Base-by-base conservation (phyloP, 2,888 invertebrate species). In the Phyto melanocephala region DNA sequence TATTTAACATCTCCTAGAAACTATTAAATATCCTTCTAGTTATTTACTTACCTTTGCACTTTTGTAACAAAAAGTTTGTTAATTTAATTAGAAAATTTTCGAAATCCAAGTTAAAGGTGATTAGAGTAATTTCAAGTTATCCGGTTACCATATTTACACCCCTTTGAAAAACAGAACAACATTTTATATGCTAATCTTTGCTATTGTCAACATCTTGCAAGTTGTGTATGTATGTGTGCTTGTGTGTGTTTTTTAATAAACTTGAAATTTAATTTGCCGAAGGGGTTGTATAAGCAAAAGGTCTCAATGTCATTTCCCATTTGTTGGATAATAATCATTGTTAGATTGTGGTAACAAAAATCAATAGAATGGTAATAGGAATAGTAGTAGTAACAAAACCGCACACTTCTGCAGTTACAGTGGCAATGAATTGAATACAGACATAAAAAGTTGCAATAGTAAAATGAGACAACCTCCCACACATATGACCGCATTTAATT, bases 401-500 rank as follows among this genome's bases (percentile, higher is more conserved):
- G 17, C 79, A 80, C 40, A 52, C 42, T 52, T 67, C 50, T 60
- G 28, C 58, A 50, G 50, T 50, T 72, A 35, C 22, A 52, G 20
- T 33, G 0, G n/a, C 60, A n/a, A 35, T 1, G 15, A 33, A 47
- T 22, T 13, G 28, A 52, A 45, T 33, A 2, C 11, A 52, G 42
- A 37, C 24, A 20, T 13, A 4, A 20, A 35, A 8, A 50, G 40
- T 1, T 40, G 22, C 13, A 20, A n/a, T n/a, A 42, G 42, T 50
- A 33, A 33, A 60, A 47, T 47, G 20, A 11, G 3, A 17, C 2
- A 47, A 15, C 15, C 33, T 28, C 15, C 2, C 1, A 56, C 5
- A 17, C 42, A 65, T 65, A 70, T 67, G 75, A 82, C 75, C 79
- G 65, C 79, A 82, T 76, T 82, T 82, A 75, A 82, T 82, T 82